Base-by-base conservation (phyloP, 2,113 vertebrate genomes). In the Channa argus region DNA sequence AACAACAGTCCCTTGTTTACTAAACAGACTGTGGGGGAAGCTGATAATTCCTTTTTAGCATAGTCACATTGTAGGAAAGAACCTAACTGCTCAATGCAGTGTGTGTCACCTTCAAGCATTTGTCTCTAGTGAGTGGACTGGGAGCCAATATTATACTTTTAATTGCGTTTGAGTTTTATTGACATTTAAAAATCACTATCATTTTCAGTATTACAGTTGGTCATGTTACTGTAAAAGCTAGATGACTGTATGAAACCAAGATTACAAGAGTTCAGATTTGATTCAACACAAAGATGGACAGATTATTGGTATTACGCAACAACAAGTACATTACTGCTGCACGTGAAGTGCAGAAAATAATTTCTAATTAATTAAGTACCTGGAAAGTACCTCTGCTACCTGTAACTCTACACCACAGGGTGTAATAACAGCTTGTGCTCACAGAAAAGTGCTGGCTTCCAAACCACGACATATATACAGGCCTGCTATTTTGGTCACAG, bases 321-420 rank as follows among this genome's bases (percentile, higher is more conserved):
- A 24, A 24, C 24, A 24, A 41, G 24, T 24, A 24, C 24, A 24
- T 24, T 24, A 24, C 24, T 24, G 24, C 24, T 24, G 24, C 24
- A 24, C 24, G 24, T 24, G 24, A 24, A 24, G 24, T 24, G 24
- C 24, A 24, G 24, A 24, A 24, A 24, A 24, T 24, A 1, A 24
- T 24, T 24, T 24, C 24, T 24, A 24, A 24, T 1, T 24, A 24
- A 24, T 24, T 24, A 24, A 24, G 1, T 24, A 1, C 24, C 24
- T 41, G 63, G 79, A 4, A 82, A 84, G 54, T 46, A 79, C 85
- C 74, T 44, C 5, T 2, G 4, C 12, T 50, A 64, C 54, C 66
- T 44, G 7, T 36, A 68, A 53, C 39, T 3, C 0, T 0, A 64
- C 14, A 44, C 49, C 0, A 6, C 12, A 14, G 14, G 4, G 6